phyloP scores from a whole-genome alignment of 2,113 vertebrate species.

The Hippolais icterina region DNA sequence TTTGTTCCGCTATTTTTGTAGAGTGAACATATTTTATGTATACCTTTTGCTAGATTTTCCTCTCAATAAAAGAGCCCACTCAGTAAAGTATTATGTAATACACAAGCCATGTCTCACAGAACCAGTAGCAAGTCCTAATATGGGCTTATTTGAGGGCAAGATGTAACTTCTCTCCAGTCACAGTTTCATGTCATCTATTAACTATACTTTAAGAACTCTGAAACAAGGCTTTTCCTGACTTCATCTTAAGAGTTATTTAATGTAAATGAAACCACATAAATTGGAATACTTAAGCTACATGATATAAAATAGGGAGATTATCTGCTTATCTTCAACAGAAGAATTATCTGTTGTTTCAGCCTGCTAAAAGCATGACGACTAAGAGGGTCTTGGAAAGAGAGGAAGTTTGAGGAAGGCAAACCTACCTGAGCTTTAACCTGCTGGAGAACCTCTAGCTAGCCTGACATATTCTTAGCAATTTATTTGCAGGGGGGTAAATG shows the following conservation, averaged over 20 bases:
- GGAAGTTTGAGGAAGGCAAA: neutral
- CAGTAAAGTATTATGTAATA: neutral
- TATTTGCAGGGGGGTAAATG: neutral
- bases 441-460: neutral
- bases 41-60: neutral
- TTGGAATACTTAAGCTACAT: neutral
- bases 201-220: neutral
- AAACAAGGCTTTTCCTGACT: neutral
- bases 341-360: neutral
- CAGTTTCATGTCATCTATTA: neutral
- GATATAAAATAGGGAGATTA: neutral
- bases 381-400: neutral
- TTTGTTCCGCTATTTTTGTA: constrained; percentile 1
- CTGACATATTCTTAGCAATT: neutral
- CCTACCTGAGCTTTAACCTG: neutral
- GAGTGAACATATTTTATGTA: neutral
- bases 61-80: neutral
- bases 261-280: neutral
- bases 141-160: neutral
- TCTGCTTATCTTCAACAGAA: neutral
- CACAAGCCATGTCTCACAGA: neutral
- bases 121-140: neutral
- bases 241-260: neutral
- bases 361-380: neutral
- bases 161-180: neutral